Conservation (phyloP, 1,140 invertebrate species). For the Phthorimaea operculella region DNA sequence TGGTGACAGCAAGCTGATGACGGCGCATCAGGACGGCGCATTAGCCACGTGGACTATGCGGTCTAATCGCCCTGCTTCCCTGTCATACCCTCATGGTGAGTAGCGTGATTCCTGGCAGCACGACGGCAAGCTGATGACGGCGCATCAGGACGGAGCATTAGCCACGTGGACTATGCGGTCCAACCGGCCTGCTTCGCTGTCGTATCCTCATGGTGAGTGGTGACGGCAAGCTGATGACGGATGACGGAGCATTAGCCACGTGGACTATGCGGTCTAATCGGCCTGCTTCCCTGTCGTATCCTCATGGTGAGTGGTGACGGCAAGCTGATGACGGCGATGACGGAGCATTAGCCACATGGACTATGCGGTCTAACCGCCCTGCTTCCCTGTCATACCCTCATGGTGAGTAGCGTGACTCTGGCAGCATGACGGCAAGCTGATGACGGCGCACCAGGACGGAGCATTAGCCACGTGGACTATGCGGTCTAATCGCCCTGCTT, state of each 20-base stretch:
- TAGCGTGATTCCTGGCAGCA: too few species aligned
- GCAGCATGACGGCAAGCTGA: conserved; percentile 98
- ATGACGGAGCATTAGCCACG: conserved; percentile 93
- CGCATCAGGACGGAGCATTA: conserved; percentile 94
- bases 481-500: conserved; percentile 81
- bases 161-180: conserved; percentile 89
- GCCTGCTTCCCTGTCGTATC: conserved; percentile 84
- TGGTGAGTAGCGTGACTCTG: conserved; percentile 88
- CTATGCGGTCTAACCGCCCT: conserved; percentile 81
- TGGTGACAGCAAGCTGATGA: conserved; percentile 98
- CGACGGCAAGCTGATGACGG: conserved; percentile 98
- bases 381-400: conserved; percentile 74
- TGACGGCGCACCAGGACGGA: conserved; percentile 96
- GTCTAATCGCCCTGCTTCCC: conserved; percentile 80
- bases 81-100: conserved; percentile 91
- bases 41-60: conserved; percentile 91
- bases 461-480: conserved; percentile 93
- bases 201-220: too few species aligned
- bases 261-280: conserved; percentile 87
- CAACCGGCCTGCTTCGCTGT: conserved; percentile 80
- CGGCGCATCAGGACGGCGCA: conserved; percentile 94
- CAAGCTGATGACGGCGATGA: conserved; percentile 96
- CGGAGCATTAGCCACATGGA: conserved; percentile 95
- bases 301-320: conserved; percentile 93
- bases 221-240: conserved; percentile 98